A percentile compares a stretch with the other conserved stretches of the same genome.
These are phyloP conservation scores for Crossaster papposus DNA, from an alignment of 53 echinoderm and acorn worm genomes.

Conservation along the genomic window DNA sequence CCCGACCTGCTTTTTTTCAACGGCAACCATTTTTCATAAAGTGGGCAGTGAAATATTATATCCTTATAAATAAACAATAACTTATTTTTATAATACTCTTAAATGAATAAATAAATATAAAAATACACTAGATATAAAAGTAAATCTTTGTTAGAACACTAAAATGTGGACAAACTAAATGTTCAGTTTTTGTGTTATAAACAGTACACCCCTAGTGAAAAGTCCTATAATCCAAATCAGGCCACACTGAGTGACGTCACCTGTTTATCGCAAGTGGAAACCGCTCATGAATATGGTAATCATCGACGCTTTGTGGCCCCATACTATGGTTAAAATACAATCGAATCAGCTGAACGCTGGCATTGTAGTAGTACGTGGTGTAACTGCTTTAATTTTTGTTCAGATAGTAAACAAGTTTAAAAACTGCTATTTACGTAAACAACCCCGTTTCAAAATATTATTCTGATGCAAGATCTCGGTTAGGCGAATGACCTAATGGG, in stretches of 20 bases:
- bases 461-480: not conserved
- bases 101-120: no score
- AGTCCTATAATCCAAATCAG: conserved; percentile 14
- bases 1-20: conserved; percentile 44
- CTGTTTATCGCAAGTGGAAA: conserved; percentile 46
- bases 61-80: not conserved
- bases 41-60: not conserved
- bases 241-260: conserved; percentile 47
- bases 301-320: conserved; percentile 34
- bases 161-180: no score
- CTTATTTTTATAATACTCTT: no score
- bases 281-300: conserved; percentile 56
- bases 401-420: conserved; percentile 2
- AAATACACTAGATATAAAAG: no score
- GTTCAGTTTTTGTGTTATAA: not conserved
- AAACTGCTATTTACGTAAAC: not conserved
- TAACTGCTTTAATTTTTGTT: not conserved
- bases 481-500: not conserved
- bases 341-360: conserved; percentile 33
- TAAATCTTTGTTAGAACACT: no score
- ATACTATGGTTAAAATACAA: conserved; percentile 33
- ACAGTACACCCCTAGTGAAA: not conserved
- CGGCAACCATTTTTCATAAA: not conserved
- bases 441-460: not conserved
- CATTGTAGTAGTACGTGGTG: not conserved